Evolutionary conservation across 2,888 invertebrate genomes (phyloP), one percentile per base, ranked within the genome.

Genomic region (Sinhomidia bicolor): DNA sequence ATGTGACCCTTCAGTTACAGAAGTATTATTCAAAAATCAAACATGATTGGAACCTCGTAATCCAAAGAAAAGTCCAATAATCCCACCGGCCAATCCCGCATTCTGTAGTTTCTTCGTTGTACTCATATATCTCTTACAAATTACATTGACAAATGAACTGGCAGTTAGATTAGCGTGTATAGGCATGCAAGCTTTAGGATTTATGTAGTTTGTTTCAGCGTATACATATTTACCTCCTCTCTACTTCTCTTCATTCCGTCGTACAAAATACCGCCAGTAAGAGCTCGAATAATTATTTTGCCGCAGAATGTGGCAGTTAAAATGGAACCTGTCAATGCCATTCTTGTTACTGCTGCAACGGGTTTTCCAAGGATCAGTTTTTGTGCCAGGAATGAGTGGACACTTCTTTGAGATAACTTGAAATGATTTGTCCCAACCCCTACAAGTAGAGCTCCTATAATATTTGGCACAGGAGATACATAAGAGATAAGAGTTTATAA

Each of bases 41-140:
- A 29, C 7, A 29, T 57, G 36, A 36, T 36, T 36, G 7, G 3
- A 36, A 76, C 76, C 76, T 51, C 76, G 20, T n/a, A 76, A 14
- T 26, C 76, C 76, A 76, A 76, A 76, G 1, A 76, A 9, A n/a
- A 76, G 20, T 1, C 76, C 76, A 51, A 1, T 17, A 51, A 51
- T 14, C 14, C 76, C 76, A 7, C 76, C 76, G 26, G 51, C 76
- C 14, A 76, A 12, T 7, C 47, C 47, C 4, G 29, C 76, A 26
- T 76, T 47, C 12, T 26, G 26, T 51, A 76, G 0, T 29, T 4
- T 23, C 10, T 76, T 76, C 5, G 23, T 9, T 23, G 4, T 47
- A 20, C 26, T 20, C 68, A 41, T 68, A 14, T 68, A 17, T 10
- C 12, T 68, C 76, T 76, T 26, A 10, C 0, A 26, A 76, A 23